A percentile compares a stretch with the other conserved stretches of the same genome.
phyloP scores from a whole-genome alignment of 2,797 vertebrate genomes.

The Onychomys leucogaster region DNA sequence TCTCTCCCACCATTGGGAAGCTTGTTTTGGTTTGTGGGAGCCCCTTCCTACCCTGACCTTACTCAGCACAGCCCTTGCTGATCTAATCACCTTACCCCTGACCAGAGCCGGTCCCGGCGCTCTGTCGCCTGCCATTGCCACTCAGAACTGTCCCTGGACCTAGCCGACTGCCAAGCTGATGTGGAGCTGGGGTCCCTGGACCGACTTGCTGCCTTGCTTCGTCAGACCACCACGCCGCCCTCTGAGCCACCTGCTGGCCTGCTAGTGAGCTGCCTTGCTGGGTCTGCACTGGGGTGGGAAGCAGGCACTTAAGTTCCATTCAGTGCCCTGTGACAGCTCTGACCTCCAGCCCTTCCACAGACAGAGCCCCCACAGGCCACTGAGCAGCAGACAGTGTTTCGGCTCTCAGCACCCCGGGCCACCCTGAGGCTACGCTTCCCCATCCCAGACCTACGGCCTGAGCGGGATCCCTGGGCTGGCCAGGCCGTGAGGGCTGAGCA shows the following conservation, averaged over 20 bases:
- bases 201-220: slow-evolving; percentile 89
- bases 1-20: not conserved
- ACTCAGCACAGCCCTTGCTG: not conserved
- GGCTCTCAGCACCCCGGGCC: slow-evolving; percentile 90
- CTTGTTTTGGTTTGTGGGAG: not conserved
- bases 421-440: slow-evolving; percentile 92
- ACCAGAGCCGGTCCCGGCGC: slow-evolving; percentile 86
- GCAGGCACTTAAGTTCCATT: accelerated
- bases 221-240: not conserved
- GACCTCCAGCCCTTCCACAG: slow-evolving; percentile 79
- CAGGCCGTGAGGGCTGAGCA: slow-evolving; percentile 91
- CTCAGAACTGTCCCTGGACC: slow-evolving; percentile 90
- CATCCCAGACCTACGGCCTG: slow-evolving; percentile 92
- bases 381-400: slow-evolving; percentile 75
- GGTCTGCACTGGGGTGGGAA: not conserved
- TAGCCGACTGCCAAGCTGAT: slow-evolving; percentile 91
- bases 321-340: not conserved
- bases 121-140: slow-evolving; percentile 86
- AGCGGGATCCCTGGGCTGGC: slow-evolving; percentile 89
- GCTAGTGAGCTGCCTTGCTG: slow-evolving; percentile 74
- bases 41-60: not conserved
- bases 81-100: not conserved
- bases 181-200: slow-evolving; percentile 93
- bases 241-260: not conserved
- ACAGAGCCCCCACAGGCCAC: slow-evolving; percentile 81